Evolutionary conservation across 2,113 vertebrate genomes (phyloP), one percentile per base, ranked within the genome.

Genomic region (Cochlearius cochlearius): DNA sequence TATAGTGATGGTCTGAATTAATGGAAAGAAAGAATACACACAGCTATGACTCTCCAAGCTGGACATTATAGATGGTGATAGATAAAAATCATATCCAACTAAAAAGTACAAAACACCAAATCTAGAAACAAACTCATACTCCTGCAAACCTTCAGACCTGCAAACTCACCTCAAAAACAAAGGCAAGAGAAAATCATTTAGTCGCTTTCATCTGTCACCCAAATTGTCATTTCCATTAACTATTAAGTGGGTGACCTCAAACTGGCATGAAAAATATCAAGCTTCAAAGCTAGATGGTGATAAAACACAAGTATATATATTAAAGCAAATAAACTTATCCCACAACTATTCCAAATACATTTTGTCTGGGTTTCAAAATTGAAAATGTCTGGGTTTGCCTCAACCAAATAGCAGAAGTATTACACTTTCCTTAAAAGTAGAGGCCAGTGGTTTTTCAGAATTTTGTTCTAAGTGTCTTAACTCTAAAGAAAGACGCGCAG

Each of bases 1-100:
- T 66, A 95, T 59, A 19, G 78, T 98, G 89, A 98, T 98, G 30
- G 97, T 98, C 99, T 98, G 82, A 64, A 96, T 87, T 66, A 64
- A 88, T 18, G 43, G 76, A 81, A 58, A 91, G 22, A 86, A 73
- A 59, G 25, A 63, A 88, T 12, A 88, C 47, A 87, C 4, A 53
- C 43, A 34, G 21, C 17, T 78, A 10, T 55, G 77, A 88, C 11
- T 59, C 56, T 85, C 62, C 34, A 68, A 67, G 41, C 7, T 22
- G 14, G 69, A 49, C 32, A 55, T 38, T 32, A 68, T 2, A 34
- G 38, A 56, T 27, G 4, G 38, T 12, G 20, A 85, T 3, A 84
- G 16, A 21, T 34, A 79, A 19, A 87, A 89, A 71, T 45, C 9
- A 59, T 38, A 95, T 17, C 19, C 52, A 67, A 55, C 25, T 43